These are phyloP conservation scores for Cydia amplana DNA, from an alignment of 1,140 invertebrate genomes.

Conservation along the genomic window DNA sequence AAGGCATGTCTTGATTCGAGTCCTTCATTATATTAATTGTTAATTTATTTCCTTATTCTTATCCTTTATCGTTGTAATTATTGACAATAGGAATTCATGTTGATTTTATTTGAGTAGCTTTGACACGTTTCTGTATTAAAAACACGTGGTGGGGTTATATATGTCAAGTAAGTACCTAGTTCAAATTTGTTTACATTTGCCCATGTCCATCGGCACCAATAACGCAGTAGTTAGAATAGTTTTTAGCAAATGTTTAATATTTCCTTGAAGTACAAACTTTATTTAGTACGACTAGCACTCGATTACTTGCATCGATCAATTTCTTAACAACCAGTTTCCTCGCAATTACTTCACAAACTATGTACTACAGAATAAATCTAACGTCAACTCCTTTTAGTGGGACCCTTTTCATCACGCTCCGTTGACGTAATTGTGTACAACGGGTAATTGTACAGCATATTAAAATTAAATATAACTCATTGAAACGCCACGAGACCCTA, in stretches of 20 bases:
- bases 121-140: neutral
- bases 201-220: neutral
- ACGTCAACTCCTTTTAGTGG: neutral
- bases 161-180: neutral
- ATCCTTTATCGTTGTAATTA: too few relatives aligned
- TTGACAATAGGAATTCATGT: too few relatives aligned
- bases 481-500: slow-evolving; percentile 20
- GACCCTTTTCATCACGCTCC: slow-evolving; percentile 2
- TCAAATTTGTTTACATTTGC: neutral
- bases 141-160: neutral
- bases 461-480: neutral
- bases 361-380: neutral
- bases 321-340: neutral
- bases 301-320: neutral
- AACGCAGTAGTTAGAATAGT: neutral
- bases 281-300: neutral
- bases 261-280: neutral
- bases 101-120: too few relatives aligned
- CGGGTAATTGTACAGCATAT: slow-evolving; percentile 1
- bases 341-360: neutral
- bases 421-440: slow-evolving; percentile 21
- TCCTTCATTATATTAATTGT: too few relatives aligned
- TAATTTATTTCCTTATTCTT: too few relatives aligned
- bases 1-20: neutral
- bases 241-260: neutral